phyloP scores from a whole-genome alignment of 2,797 vertebrate species.

The Dallia pectoralis region DNA sequence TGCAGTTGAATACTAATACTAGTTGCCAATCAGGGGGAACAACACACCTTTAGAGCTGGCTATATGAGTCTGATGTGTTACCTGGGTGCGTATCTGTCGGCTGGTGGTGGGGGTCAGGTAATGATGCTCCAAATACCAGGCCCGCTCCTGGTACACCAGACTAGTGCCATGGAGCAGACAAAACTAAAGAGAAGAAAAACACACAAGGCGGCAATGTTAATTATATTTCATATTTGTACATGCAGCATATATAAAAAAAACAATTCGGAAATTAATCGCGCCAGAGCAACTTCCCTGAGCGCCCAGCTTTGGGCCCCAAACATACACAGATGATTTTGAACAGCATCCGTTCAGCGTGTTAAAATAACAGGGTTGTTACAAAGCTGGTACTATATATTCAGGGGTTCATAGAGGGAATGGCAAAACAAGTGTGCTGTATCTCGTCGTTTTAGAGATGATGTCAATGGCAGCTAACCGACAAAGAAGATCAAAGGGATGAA shows the following conservation, averaged over 20 bases:
- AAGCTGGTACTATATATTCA: constrained; percentile 32
- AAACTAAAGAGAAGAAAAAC: constrained; percentile 49
- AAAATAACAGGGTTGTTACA: constrained; percentile 28
- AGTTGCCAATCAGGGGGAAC: too few relatives aligned
- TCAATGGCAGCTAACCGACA: constrained; percentile 48
- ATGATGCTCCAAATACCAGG: constrained; percentile 68
- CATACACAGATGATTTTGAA: constrained; percentile 37
- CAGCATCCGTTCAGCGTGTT: constrained; percentile 46
- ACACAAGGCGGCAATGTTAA: neutral
- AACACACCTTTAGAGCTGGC: too few relatives aligned
- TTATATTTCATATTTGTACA: neutral
- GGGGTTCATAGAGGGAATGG: constrained; percentile 63
- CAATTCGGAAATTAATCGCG: neutral
- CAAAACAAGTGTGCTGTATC: constrained; percentile 62
- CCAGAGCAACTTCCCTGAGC: neutral
- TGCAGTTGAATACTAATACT: too few relatives aligned
- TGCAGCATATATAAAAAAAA: too few relatives aligned
- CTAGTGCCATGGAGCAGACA: constrained; percentile 67
- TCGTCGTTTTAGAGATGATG: constrained; percentile 36
- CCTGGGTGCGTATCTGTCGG: constrained; percentile 61
- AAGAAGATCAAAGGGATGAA: constrained; percentile 55
- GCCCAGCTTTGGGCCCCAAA: neutral
- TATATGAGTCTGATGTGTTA: constrained; percentile 28
- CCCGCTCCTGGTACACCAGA: constrained; percentile 66
- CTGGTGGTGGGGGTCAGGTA: constrained; percentile 56